Base-by-base conservation (phyloP, 1,140 invertebrate genomes). In the Andricus grossulariae region DNA sequence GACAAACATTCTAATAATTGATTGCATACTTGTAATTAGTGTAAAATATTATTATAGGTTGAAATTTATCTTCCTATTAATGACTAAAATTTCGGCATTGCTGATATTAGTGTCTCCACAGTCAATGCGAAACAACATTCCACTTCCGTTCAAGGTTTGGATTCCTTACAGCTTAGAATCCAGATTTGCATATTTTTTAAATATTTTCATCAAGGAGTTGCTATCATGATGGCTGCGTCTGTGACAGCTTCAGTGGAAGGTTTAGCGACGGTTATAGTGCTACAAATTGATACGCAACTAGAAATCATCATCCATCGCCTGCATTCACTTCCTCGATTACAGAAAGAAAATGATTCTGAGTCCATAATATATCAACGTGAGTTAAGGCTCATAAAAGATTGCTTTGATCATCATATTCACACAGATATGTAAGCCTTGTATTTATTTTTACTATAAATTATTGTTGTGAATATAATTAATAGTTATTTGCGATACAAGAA, bases 241-340 rank as follows among this genome's bases (percentile, higher is more conserved):
- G 55, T 86, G 0, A 80, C 85, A 78, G 83, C 85, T 18, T 82
- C 82, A 6, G 83, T 80, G 49, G 86, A 87, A 52, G 84, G 83
- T 3, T 82, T 85, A 74, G 81, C 83, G 12, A 79, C 79, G 15
- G 82, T 77, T 55, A 73, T 87, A 71, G 81, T 86, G 83, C 74
- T 87, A 19, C 83, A 86, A 79, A 55, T 80, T 2, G 79, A 74
- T 21, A 80, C 81, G 8, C 85, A 85, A 57, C 19, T 87, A 2
- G 73, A 80, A 57, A 80, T 86, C 19, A 74, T 86, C n/a, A 72
- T 82, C 55, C 66, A 85, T 50, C 83, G 84, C 3, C 76, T 83
- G 13, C 21, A n/a, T n/a, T n/a, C n/a, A n/a, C n/a, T n/a, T n/a
- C n/a, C n/a, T n/a, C n/a, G n/a, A n/a, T n/a, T n/a, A 60, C 21